Conservation (phyloP, 1,140 invertebrate species). For the Potamilus streckersoni region DNA sequence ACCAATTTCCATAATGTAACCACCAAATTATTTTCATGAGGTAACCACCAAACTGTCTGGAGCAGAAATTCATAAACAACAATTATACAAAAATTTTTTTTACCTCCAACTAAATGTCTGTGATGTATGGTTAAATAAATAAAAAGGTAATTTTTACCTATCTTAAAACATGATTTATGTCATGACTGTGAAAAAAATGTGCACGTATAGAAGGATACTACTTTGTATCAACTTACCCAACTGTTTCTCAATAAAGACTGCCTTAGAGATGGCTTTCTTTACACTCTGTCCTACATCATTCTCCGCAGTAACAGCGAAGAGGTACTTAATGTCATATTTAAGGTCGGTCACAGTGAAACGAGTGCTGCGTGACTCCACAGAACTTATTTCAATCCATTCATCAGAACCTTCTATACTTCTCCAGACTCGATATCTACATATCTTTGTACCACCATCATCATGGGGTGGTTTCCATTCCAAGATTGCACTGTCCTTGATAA, state of each 20-base stretch:
- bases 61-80: no score
- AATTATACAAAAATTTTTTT: no score
- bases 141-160: no score
- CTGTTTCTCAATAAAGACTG: conserved; percentile 67
- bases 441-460: conserved; percentile 77
- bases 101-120: no score
- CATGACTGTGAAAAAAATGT: conserved; percentile 1
- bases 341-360: conserved; percentile 76
- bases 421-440: conserved; percentile 89
- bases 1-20: no score
- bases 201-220: background rate
- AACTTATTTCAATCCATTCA: conserved; percentile 70
- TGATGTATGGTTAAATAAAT: no score
- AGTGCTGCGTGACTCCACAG: conserved; percentile 68
- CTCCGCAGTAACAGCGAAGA: conserved; percentile 89
- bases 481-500: conserved; percentile 80
- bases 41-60: no score
- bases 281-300: conserved; percentile 84
- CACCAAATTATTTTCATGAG: no score
- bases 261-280: conserved; percentile 87
- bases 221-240: conserved; percentile 39
- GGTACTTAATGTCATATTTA: conserved; percentile 88
- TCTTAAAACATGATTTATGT: background rate
- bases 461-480: conserved; percentile 91
- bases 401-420: conserved; percentile 61